These are phyloP conservation scores for Myotis findleyi DNA, from an alignment of 2,797 vertebrate species.

Conservation along the genomic window DNA sequence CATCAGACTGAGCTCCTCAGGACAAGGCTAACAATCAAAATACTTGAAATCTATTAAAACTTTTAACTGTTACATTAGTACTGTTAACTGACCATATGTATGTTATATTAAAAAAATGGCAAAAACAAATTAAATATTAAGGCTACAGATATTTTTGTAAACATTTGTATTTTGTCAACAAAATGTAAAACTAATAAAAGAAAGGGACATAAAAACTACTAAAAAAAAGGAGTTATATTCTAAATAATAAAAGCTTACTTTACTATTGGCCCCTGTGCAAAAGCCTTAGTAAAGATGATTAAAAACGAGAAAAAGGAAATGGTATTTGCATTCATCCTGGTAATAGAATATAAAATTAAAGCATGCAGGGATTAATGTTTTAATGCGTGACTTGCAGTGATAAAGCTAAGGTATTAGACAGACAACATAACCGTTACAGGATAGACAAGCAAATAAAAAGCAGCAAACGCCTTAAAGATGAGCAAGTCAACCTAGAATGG, in stretches of 20 bases:
- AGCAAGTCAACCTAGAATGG: conserved; percentile 91
- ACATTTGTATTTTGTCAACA: conserved; percentile 74
- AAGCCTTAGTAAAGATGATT: conserved; percentile 87
- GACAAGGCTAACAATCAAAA: conserved; percentile 13
- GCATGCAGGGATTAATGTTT: conserved; percentile 91
- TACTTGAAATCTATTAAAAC: background rate
- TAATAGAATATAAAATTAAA: conserved; percentile 92
- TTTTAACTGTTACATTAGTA: background rate
- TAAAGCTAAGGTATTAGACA: conserved; percentile 90
- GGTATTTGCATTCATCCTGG: conserved; percentile 88
- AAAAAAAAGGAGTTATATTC: conserved; percentile 63
- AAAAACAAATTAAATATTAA: conserved; percentile 51
- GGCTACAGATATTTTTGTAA: conserved; percentile 71
- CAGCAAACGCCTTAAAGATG: conserved; percentile 91
- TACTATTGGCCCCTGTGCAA: conserved; percentile 83
- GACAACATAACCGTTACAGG: conserved; percentile 87
- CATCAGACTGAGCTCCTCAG: background rate
- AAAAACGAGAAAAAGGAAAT: conserved; percentile 87
- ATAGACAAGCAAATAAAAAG: conserved; percentile 88
- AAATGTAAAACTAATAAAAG: conserved; percentile 76
- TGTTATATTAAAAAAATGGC: background rate
- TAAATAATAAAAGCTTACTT: conserved; percentile 84
- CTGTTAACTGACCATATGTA: background rate
- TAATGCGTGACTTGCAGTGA: conserved; percentile 90
- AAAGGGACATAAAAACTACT: conserved; percentile 77